Evolutionary conservation across 2,113 vertebrate genomes (phyloP).

Genomic region (Eidolon helvum): DNA sequence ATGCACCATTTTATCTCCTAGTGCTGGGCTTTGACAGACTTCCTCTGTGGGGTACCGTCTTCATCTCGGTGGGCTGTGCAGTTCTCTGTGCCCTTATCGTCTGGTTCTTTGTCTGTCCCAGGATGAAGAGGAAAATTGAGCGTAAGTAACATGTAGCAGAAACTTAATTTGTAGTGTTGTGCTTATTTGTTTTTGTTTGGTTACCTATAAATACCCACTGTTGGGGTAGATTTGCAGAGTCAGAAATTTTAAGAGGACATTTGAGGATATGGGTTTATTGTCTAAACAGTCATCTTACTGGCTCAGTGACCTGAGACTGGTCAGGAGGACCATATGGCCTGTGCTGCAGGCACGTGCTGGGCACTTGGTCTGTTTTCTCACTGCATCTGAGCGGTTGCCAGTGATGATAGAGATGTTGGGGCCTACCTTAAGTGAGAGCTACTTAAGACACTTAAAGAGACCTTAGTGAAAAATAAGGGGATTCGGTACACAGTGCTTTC

Average conservation of each 20-base stretch:
- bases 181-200: background rate
- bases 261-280: background rate
- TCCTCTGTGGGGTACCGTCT: conserved; percentile 93
- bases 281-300: background rate
- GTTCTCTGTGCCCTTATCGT: conserved; percentile 90
- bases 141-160: conserved; percentile 84
- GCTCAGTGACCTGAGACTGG: background rate
- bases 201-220: background rate
- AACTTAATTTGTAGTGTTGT: background rate
- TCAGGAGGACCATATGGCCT: background rate
- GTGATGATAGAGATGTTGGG: background rate
- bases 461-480: background rate
- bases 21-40: conserved; percentile 95
- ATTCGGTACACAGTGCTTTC: background rate
- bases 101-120: conserved; percentile 95
- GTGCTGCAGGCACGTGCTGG: background rate
- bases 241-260: background rate
- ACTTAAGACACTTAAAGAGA: background rate
- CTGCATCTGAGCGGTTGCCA: background rate
- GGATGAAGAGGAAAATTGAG: conserved; percentile 94
- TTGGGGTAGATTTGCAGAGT: background rate
- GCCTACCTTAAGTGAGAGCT: background rate
- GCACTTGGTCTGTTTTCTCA: background rate
- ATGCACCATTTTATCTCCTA: conserved; percentile 86
- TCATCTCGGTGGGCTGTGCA: conserved; percentile 91